phyloP scores from a whole-genome alignment of 1,140 invertebrate genomes.

The Sweltsa coloradensis region DNA sequence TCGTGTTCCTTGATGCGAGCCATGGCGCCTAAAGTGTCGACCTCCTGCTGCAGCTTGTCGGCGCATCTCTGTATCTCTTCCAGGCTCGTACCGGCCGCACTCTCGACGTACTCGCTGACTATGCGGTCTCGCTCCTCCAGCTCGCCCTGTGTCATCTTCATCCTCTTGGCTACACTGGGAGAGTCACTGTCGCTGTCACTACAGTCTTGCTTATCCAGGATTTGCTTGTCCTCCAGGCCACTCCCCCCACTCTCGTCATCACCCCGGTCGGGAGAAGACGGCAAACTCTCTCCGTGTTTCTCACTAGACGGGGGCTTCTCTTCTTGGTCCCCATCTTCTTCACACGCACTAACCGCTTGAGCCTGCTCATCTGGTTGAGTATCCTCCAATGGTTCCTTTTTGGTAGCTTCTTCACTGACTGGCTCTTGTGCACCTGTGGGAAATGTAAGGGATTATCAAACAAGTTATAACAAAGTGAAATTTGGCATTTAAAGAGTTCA shows the following conservation, averaged over 20 bases:
- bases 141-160: conserved; percentile 22
- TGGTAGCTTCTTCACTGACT: no score
- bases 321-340: no score
- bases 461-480: no score
- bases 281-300: conserved; percentile 9
- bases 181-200: conserved; percentile 20
- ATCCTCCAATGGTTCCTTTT: no score
- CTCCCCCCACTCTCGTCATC: not conserved
- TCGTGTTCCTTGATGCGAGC: conserved; percentile 65
- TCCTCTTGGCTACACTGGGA: conserved; percentile 24
- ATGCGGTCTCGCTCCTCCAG: conserved; percentile 35
- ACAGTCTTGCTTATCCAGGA: conserved; percentile 4
- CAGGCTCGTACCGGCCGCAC: conserved; percentile 35
- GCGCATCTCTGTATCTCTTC: conserved; percentile 43
- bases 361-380: no score
- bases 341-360: no score
- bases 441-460: no score
- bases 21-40: conserved; percentile 50
- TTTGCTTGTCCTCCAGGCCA: no score
- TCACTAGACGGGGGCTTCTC: no score
- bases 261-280: not conserved
- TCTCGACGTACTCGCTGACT: conserved; percentile 44
- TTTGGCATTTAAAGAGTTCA: no score
- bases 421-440: no score
- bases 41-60: conserved; percentile 42